These are phyloP conservation scores for Brachionus manjavacas DNA, from an alignment of 1,140 invertebrate genomes.

Conservation along the genomic window DNA sequence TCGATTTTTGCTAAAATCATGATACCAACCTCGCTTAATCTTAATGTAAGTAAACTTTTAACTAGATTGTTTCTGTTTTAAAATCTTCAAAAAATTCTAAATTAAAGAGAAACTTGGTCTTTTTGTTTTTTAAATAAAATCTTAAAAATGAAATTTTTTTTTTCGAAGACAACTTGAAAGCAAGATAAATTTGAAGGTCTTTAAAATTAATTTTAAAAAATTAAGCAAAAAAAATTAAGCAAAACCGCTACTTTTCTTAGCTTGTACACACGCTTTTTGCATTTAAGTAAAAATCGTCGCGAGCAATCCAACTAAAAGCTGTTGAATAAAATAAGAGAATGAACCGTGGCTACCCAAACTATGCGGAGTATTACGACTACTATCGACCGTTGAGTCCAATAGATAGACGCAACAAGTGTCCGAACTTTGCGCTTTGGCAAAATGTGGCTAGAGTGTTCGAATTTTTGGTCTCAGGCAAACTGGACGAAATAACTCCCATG, in stretches of 20 bases:
- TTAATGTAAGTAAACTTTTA: neutral
- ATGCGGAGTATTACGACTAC: neutral
- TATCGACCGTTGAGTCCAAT: neutral
- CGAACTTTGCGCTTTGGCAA: neutral
- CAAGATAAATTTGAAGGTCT: neutral
- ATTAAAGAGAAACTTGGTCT: no score
- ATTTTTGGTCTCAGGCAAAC: neutral
- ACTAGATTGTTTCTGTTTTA: no score
- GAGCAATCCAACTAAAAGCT: neutral
- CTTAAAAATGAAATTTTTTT: neutral
- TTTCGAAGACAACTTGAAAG: neutral
- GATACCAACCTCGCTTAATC: neutral
- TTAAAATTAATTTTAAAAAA: neutral
- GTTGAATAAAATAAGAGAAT: neutral
- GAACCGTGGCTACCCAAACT: neutral
- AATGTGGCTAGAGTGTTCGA: neutral
- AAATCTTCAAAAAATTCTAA: no score
- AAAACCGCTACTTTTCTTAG: neutral
- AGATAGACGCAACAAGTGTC: neutral
- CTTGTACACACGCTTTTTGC: neutral
- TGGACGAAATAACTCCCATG: neutral
- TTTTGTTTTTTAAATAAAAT: no score
- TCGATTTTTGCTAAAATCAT: neutral
- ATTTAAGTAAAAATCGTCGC: neutral
- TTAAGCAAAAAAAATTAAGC: neutral